Conservation (phyloP, 2,888 invertebrate species). For the Ethmia dodecea region DNA sequence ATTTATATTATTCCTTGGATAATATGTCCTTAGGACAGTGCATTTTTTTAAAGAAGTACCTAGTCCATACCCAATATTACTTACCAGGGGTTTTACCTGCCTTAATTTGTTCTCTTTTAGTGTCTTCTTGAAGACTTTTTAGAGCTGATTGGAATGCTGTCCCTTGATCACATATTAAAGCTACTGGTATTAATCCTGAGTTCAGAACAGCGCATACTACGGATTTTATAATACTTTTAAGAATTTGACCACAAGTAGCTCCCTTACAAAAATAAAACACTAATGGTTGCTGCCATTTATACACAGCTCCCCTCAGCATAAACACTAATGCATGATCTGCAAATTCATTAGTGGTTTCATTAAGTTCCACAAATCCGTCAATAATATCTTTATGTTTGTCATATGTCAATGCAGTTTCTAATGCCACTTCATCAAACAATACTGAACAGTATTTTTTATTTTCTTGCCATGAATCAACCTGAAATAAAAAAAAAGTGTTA, state of each 20-base stretch:
- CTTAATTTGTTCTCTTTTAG: slow-evolving; percentile 1
- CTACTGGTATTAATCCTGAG: slow-evolving; percentile 7
- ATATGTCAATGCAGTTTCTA: not conserved
- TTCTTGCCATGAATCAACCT: slow-evolving; percentile 1
- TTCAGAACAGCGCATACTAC: slow-evolving; percentile 6
- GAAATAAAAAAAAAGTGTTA: not conserved
- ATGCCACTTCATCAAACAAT: slow-evolving; percentile 3
- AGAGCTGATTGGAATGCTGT: slow-evolving; percentile 5
- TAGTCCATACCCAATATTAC: too few species aligned
- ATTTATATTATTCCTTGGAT: too few species aligned
- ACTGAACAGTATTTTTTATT: not conserved
- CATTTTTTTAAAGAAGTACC: too few species aligned
- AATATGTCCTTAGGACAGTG: too few species aligned
- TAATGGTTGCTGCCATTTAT: slow-evolving; percentile 14
- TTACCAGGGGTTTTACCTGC: too few species aligned
- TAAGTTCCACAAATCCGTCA: slow-evolving; percentile 7
- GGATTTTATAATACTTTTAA: slow-evolving; percentile 8
- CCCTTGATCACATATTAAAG: slow-evolving; percentile 2
- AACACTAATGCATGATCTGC: slow-evolving; percentile 15
- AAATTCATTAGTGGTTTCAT: slow-evolving; percentile 6
- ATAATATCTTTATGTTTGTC: not conserved
- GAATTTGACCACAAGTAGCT: slow-evolving; percentile 2
- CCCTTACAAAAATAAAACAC: slow-evolving; percentile 16
- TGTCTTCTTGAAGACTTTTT: slow-evolving; percentile 3
- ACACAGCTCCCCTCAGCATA: slow-evolving; percentile 12